Percentiles rank a stretch among this genome's conserved stretches.
Conservation (phyloP, 2,888 invertebrate species). For the Campaea margaritaria region DNA sequence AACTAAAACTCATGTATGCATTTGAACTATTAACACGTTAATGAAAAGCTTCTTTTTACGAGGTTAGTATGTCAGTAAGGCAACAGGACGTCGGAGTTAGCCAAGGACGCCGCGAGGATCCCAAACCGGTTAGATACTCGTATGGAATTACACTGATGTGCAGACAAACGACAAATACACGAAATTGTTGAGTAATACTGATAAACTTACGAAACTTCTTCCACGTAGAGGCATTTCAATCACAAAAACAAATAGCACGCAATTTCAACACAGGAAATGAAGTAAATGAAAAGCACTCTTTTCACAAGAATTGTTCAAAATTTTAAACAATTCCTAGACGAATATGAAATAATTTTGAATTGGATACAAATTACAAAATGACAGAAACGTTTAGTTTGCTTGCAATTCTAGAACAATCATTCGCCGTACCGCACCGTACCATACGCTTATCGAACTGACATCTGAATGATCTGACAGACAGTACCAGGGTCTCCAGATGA, state of each 20-base stretch:
- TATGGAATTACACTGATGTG: conserved; percentile 46
- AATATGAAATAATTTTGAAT: background rate
- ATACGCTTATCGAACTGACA: too few species aligned
- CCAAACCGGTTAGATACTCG: conserved; percentile 50
- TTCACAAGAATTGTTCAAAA: background rate
- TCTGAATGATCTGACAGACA: too few species aligned
- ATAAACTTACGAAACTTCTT: conserved; percentile 74
- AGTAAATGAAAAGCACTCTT: conserved; percentile 3
- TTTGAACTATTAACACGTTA: conserved; percentile 49
- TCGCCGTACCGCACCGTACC: background rate
- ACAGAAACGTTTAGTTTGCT: conserved; percentile 36
- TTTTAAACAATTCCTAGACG: background rate
- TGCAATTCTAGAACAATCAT: conserved; percentile 69
- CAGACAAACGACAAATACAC: conserved; percentile 22
- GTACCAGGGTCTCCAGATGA: too few species aligned
- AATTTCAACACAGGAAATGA: conserved; percentile 10
- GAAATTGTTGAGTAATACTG: conserved; percentile 51
- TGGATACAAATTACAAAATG: conserved; percentile 61
- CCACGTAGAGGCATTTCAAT: conserved; percentile 79
- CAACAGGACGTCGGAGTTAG: conserved; percentile 40
- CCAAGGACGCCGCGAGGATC: conserved; percentile 49
- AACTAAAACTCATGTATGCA: conserved; percentile 73
- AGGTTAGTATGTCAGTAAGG: conserved; percentile 60
- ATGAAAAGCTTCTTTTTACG: conserved; percentile 48
- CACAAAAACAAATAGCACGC: conserved; percentile 42